Conservation (phyloP, 2,888 invertebrate genomes). For the Acanthosepion esculentum region DNA sequence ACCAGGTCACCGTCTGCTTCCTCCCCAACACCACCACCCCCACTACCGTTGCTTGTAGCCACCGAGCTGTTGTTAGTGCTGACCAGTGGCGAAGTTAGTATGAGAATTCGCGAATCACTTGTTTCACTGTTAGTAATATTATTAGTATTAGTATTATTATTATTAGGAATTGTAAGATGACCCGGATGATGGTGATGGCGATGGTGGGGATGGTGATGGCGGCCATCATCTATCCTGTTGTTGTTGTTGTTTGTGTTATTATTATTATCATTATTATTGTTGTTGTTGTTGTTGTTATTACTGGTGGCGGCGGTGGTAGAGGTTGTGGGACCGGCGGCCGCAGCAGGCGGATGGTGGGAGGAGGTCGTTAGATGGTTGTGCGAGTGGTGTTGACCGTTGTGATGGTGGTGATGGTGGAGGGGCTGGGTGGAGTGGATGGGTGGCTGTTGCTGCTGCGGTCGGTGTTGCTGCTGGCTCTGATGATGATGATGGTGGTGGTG, state of each 20-base stretch:
- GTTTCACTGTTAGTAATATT: not conserved
- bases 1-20: not conserved
- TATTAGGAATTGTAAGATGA: not conserved
- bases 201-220: not conserved
- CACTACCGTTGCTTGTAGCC: not conserved
- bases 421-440: not conserved
- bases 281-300: not conserved
- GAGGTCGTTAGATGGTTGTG: constrained; percentile 42
- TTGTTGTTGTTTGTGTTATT: not conserved
- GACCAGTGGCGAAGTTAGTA: not conserved
- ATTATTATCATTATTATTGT: not conserved
- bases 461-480: not conserved
- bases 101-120: not conserved
- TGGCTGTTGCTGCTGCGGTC: not conserved
- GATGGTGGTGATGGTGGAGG: constrained; percentile 49
- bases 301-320: constrained; percentile 44
- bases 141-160: not conserved
- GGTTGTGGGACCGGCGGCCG: constrained; percentile 44
- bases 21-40: not conserved
- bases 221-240: not conserved
- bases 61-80: not conserved
- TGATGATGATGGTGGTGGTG: not conserved
- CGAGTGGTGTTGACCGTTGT: constrained; percentile 54
- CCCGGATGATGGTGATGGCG: not conserved
- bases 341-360: not conserved